Percentiles rank a stretch among this genome's conserved stretches.
phyloP scores from a whole-genome alignment of 1,140 invertebrate genomes.

The Polypedilum vanderplanki region DNA sequence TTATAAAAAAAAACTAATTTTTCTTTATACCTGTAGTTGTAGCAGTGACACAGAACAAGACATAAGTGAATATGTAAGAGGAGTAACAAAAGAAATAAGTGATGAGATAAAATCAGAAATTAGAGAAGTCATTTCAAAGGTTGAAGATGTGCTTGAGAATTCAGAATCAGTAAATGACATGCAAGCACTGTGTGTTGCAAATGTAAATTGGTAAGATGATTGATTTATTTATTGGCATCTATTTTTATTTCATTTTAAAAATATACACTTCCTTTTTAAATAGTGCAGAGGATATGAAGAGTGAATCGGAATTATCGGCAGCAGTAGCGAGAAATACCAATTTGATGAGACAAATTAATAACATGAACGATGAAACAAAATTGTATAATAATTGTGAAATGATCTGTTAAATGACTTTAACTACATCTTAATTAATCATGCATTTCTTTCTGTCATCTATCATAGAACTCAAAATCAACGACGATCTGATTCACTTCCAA shows the following conservation, averaged over 20 bases:
- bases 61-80: slow-evolving; percentile 63
- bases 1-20: no score
- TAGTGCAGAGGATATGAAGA: slow-evolving; percentile 39
- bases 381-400: slow-evolving; percentile 40
- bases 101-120: slow-evolving; percentile 77
- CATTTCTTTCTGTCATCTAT: no score
- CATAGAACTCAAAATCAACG: no score
- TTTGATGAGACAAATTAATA: slow-evolving; percentile 44
- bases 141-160: slow-evolving; percentile 66
- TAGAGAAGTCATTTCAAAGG: slow-evolving; percentile 66
- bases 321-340: slow-evolving; percentile 51
- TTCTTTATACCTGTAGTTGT: neutral
- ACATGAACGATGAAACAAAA: slow-evolving; percentile 34
- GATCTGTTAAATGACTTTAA: no score
- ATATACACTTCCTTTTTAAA: neutral
- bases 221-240: neutral
- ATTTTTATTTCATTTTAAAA: neutral
- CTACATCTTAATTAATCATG: no score
- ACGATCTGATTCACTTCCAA: slow-evolving; percentile 38
- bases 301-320: slow-evolving; percentile 57
- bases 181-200: slow-evolving; percentile 16
- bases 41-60: slow-evolving; percentile 47
- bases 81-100: slow-evolving; percentile 66
- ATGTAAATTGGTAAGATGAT: slow-evolving; percentile 19
- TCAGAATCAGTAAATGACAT: slow-evolving; percentile 46